Conservation (phyloP, 2,888 invertebrate species). For the Lasioglossum villosulum region DNA sequence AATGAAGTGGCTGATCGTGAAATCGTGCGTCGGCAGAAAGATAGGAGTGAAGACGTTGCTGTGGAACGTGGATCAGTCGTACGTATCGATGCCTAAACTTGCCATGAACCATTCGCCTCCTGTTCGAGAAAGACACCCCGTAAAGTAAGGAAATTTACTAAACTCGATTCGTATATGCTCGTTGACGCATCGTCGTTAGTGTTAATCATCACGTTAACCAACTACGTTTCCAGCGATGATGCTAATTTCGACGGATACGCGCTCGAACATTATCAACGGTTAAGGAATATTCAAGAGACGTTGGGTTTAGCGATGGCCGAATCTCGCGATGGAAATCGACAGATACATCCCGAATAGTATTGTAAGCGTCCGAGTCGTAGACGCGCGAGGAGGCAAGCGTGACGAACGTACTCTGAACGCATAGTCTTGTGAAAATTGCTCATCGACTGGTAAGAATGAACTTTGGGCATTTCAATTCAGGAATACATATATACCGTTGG, state of each 20-base stretch:
- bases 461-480: slow-evolving; percentile 60
- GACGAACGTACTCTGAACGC: not conserved
- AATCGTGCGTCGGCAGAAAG: slow-evolving; percentile 88
- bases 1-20: slow-evolving; percentile 88
- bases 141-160: too few relatives aligned
- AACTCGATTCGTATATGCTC: too few relatives aligned
- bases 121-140: slow-evolving; percentile 66
- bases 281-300: slow-evolving; percentile 74
- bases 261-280: slow-evolving; percentile 72
- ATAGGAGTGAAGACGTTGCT: slow-evolving; percentile 85
- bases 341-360: slow-evolving; percentile 65
- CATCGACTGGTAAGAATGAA: slow-evolving; percentile 25
- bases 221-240: slow-evolving; percentile 54
- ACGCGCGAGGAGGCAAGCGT: slow-evolving; percentile 12
- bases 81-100: slow-evolving; percentile 61
- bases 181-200: too few relatives aligned
- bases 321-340: slow-evolving; percentile 58
- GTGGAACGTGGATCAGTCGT: slow-evolving; percentile 72
- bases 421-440: slow-evolving; percentile 34
- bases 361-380: slow-evolving; percentile 35
- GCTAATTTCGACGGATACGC: slow-evolving; percentile 56
- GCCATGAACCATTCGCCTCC: slow-evolving; percentile 75
- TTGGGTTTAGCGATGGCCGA: slow-evolving; percentile 73
- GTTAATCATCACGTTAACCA: too few relatives aligned
- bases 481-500: slow-evolving; percentile 6